phyloP scores from a whole-genome alignment of 2,888 invertebrate genomes.

The Maniola hyperantus region DNA sequence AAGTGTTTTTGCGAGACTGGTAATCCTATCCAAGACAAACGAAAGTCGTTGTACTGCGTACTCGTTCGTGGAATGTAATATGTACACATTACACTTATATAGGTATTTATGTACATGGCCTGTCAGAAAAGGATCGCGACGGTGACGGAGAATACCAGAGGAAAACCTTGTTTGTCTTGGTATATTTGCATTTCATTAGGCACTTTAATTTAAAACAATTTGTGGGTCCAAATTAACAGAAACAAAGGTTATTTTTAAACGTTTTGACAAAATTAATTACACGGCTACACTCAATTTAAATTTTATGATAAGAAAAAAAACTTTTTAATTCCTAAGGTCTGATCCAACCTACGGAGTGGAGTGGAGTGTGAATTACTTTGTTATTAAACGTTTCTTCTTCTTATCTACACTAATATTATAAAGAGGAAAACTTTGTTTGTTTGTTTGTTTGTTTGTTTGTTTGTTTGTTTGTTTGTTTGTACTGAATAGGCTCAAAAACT shows the following conservation, averaged over 20 bases:
- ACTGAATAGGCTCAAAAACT: no score
- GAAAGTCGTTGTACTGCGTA: constrained; percentile 22
- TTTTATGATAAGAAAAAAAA: background rate
- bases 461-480: no score
- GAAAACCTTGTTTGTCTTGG: constrained; percentile 46
- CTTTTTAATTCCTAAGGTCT: no score
- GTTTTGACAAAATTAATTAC: background rate
- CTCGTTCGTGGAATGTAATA: constrained; percentile 36
- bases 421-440: no score
- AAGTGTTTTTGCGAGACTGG: background rate
- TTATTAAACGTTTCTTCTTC: no score
- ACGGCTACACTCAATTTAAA: background rate
- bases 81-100: constrained; percentile 28
- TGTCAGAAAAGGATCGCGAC: constrained; percentile 29
- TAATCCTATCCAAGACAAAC: constrained; percentile 19
- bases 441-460: no score
- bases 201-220: constrained; percentile 20
- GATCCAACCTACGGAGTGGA: no score
- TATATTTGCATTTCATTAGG: constrained; percentile 24
- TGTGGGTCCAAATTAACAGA: background rate
- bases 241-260: background rate
- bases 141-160: constrained; percentile 29
- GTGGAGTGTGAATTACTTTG: no score
- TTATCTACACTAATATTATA: no score
- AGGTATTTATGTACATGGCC: constrained; percentile 25